Base-by-base conservation (phyloP, 2,888 invertebrate genomes). In the Thysanoteuthis rhombus region DNA sequence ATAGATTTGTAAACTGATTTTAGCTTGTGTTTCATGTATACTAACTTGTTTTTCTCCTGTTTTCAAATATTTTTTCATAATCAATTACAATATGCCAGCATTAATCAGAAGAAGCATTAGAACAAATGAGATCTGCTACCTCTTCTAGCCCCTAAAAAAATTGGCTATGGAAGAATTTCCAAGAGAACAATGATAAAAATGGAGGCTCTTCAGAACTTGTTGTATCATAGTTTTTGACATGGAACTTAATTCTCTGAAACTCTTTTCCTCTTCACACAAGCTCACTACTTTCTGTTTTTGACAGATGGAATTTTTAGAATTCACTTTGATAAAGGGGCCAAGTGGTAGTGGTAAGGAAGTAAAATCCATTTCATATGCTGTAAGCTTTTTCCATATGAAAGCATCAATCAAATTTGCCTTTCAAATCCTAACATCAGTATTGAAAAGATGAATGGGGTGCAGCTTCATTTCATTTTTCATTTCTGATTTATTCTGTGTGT, bases 271-370 rank as follows among this genome's bases (percentile, higher is more conserved):
- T n/a, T 19, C 3, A 75, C 12, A 12, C 75, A 75, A 75, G 16
- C 36, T 75, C 52, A 52, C 25, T 52, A 52, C 52, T 25, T 52
- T 52, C 19, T 75, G n/a, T 75, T 75, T 75, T 75, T 75, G 75
- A 75, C 75, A 75, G 75, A 75, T 75, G 75, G 75, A 75, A 75
- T 75, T 75, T 75, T 75, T 75, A 75, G 75, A 75, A 75, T 75
- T 75, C n/a, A n/a, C n/a, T 75, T n/a, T 36, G n/a, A 75, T 36
- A 75, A 75, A 75, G 75, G 52, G 52, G 52, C 52, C 22, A 52
- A 52, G 52, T 2, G 52, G 52, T 28, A 25, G 52, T 58, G 58
- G 58, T 22, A 28, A 25, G n/a, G n/a, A 36, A 4, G 16, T 75
- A 75, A 75, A 75, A 75, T 16, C 75, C 75, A 75, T 75, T 75